These are phyloP conservation scores for Drosophila neotestacea DNA, from an alignment of 2,888 invertebrate species.

Conservation along the genomic window DNA sequence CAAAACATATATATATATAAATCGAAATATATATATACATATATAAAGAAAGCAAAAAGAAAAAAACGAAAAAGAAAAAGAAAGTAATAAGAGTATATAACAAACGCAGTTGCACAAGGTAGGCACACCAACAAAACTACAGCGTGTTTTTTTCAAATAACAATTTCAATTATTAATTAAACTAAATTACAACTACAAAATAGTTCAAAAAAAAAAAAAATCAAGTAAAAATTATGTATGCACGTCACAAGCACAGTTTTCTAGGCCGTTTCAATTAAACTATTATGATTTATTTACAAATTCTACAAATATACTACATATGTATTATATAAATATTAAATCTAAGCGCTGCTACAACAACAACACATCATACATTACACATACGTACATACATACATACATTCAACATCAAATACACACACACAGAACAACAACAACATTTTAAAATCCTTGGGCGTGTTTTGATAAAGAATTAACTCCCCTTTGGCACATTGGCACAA, in stretches of 20 bases:
- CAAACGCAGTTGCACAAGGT: slow-evolving; percentile 84
- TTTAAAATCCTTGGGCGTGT: slow-evolving; percentile 50
- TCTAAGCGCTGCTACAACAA: slow-evolving; percentile 45
- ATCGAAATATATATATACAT: slow-evolving; percentile 69
- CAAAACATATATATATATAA: slow-evolving; percentile 59
- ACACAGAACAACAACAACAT: slow-evolving; percentile 9
- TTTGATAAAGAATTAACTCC: slow-evolving; percentile 53
- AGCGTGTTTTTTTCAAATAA: slow-evolving; percentile 71
- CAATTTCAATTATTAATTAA: slow-evolving; percentile 76
- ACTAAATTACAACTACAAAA: slow-evolving; percentile 34
- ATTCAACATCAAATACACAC: slow-evolving; percentile 2
- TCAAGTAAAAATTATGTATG: slow-evolving; percentile 63
- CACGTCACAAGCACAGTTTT: slow-evolving; percentile 79
- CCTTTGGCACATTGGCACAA: slow-evolving; percentile 9
- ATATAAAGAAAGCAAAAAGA: slow-evolving; percentile 57
- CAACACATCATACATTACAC: slow-evolving; percentile 4
- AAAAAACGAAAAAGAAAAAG: slow-evolving; percentile 44
- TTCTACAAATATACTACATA: slow-evolving; percentile 31
- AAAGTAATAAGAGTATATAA: slow-evolving; percentile 76
- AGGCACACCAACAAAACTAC: slow-evolving; percentile 82
- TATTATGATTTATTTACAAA: slow-evolving; percentile 72
- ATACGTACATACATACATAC: slow-evolving; percentile 4
- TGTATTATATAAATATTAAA: slow-evolving; percentile 69
- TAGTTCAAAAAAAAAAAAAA: slow-evolving; percentile 28
- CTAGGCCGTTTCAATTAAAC: slow-evolving; percentile 76